These are phyloP conservation scores for Coptodon bakossiorum DNA, from an alignment of 2,113 vertebrate genomes.

Conservation along the genomic window DNA sequence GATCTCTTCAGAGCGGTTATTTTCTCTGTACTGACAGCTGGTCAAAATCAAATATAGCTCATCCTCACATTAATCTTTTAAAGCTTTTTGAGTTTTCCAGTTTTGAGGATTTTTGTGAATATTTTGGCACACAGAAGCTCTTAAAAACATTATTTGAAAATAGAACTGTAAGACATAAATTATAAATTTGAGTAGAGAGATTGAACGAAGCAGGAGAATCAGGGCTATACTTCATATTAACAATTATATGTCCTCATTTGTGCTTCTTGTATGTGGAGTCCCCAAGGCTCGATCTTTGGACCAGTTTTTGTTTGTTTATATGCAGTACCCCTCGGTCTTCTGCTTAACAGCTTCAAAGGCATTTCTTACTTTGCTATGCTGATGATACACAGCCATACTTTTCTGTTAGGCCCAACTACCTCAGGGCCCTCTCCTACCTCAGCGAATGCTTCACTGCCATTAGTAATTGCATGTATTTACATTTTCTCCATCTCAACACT, in stretches of 20 bases:
- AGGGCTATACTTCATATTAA: neutral
- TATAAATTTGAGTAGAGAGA: neutral
- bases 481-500: neutral
- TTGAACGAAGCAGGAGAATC: neutral
- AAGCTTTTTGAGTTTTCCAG: neutral
- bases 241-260: neutral
- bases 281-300: neutral
- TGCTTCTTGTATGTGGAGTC: neutral
- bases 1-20: neutral
- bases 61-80: neutral
- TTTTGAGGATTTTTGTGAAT: neutral
- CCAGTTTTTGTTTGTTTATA: neutral
- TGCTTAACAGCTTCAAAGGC: neutral
- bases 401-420: neutral
- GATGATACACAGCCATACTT: neutral
- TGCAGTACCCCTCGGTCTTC: neutral
- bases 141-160: neutral
- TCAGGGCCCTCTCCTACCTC: neutral
- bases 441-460: neutral
- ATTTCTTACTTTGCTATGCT: neutral
- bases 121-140: neutral
- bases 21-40: neutral
- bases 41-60: neutral
- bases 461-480: neutral
- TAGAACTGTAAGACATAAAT: neutral